Conservation (phyloP, 2,888 invertebrate species). For the Harmothoe impar region DNA sequence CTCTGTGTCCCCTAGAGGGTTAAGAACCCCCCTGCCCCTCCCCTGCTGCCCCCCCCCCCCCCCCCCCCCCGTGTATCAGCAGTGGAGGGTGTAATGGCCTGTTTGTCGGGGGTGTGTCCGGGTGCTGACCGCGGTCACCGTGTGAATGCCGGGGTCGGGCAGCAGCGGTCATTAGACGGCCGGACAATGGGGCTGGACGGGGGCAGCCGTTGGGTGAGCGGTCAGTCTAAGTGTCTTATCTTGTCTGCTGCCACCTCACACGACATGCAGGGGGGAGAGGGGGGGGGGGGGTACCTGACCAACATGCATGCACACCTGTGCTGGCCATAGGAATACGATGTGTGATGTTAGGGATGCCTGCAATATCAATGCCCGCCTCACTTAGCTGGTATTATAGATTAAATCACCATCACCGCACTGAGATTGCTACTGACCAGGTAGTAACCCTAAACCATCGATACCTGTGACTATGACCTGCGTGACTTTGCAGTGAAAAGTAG, state of each 20-base stretch:
- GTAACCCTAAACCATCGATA: too few species aligned
- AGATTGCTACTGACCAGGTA: too few species aligned
- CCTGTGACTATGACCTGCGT: too few species aligned
- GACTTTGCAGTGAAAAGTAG: too few species aligned
- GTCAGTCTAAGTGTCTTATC: slow-evolving; percentile 7
- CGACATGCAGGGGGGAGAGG: not conserved
- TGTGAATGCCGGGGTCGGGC: not conserved
- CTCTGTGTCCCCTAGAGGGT: too few species aligned
- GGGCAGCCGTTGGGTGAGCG: slow-evolving; percentile 18
- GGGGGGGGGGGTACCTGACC: not conserved
- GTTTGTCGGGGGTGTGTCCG: not conserved
- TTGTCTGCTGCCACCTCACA: not conserved
- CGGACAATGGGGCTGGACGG: not conserved
- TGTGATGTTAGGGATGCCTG: too few species aligned
- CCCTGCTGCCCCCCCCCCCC: not conserved
- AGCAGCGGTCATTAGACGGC: not conserved
- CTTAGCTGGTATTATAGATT: too few species aligned
- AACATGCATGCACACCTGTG: slow-evolving; percentile 10
- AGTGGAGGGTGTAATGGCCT: not conserved
- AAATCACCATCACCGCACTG: too few species aligned
- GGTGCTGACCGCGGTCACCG: not conserved
- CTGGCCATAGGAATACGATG: too few species aligned
- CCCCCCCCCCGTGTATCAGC: not conserved
- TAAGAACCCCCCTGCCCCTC: not conserved
- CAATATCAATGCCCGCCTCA: too few species aligned